Conservation (phyloP, 2,113 vertebrate species). For the Chaetodon trifascialis region DNA sequence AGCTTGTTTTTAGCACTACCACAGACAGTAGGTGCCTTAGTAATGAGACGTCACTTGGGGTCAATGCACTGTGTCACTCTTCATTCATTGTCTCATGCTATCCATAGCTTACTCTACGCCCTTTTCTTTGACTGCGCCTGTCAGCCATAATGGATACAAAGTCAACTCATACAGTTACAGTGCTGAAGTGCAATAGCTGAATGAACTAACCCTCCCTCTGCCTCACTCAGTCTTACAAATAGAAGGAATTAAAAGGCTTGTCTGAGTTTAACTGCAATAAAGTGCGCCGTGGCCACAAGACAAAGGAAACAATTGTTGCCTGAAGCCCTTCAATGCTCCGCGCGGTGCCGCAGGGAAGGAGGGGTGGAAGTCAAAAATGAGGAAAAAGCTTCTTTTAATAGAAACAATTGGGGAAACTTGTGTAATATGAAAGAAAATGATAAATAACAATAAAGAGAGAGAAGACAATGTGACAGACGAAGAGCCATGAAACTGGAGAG, state of each 20-base stretch:
- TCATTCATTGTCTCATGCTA: not conserved
- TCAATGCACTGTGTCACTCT: not conserved
- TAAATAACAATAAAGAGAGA: slow-evolving; percentile 32
- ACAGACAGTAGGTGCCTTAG: not conserved
- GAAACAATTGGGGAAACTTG: slow-evolving; percentile 16
- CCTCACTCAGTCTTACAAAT: slow-evolving; percentile 19
- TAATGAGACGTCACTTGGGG: not conserved
- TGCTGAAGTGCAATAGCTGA: slow-evolving; percentile 17
- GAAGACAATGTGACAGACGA: slow-evolving; percentile 43
- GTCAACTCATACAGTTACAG: not conserved
- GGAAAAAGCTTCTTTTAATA: not conserved
- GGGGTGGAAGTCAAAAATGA: not conserved
- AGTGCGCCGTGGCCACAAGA: slow-evolving; percentile 50
- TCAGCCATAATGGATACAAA: slow-evolving; percentile 22
- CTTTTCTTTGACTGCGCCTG: not conserved
- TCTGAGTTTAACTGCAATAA: slow-evolving; percentile 25
- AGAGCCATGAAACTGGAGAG: slow-evolving; percentile 62
- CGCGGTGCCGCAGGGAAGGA: not conserved
- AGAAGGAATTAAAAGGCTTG: slow-evolving; percentile 33
- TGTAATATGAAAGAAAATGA: slow-evolving; percentile 11
- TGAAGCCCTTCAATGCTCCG: slow-evolving; percentile 10
- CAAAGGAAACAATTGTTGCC: slow-evolving; percentile 53
- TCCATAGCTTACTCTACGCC: not conserved
- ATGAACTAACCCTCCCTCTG: slow-evolving; percentile 25
- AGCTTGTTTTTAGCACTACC: not conserved